phyloP scores from a whole-genome alignment of 2,797 vertebrate species.

The Amblyraja radiata region DNA sequence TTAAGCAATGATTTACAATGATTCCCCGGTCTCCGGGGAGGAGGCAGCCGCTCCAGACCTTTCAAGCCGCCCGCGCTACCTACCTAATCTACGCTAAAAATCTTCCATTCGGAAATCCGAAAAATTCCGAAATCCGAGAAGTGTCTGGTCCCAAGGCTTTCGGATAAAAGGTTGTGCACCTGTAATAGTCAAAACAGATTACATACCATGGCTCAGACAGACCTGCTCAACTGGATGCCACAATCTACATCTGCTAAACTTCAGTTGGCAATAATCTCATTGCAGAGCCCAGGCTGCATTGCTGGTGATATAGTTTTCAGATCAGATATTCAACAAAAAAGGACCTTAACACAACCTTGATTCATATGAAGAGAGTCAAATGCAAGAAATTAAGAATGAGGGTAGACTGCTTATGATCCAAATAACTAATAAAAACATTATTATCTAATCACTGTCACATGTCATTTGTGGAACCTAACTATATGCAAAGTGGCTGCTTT shows the following conservation, averaged over 20 bases:
- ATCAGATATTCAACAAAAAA: background rate
- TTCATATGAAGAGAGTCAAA: too few relatives aligned
- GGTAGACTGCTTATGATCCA: background rate
- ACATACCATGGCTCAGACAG: background rate
- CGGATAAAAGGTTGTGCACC: too few relatives aligned
- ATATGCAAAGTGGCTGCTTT: background rate
- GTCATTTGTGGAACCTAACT: background rate
- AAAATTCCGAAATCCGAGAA: too few relatives aligned
- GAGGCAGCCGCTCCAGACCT: too few relatives aligned
- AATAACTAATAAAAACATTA: background rate
- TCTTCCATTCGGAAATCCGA: too few relatives aligned
- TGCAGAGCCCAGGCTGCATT: background rate
- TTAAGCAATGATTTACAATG: too few relatives aligned
- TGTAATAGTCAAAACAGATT: background rate
- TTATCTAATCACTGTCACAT: background rate
- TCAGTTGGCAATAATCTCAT: background rate
- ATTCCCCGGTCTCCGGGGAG: too few relatives aligned
- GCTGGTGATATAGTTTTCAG: background rate
- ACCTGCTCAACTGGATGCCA: background rate
- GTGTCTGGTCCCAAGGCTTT: too few relatives aligned
- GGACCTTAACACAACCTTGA: too few relatives aligned
- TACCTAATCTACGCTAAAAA: too few relatives aligned
- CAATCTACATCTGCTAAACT: background rate
- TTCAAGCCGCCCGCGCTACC: too few relatives aligned
- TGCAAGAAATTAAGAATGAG: too few relatives aligned